These are phyloP conservation scores for Chamaea fasciata DNA, from an alignment of 2,113 vertebrate genomes.

Conservation along the genomic window DNA sequence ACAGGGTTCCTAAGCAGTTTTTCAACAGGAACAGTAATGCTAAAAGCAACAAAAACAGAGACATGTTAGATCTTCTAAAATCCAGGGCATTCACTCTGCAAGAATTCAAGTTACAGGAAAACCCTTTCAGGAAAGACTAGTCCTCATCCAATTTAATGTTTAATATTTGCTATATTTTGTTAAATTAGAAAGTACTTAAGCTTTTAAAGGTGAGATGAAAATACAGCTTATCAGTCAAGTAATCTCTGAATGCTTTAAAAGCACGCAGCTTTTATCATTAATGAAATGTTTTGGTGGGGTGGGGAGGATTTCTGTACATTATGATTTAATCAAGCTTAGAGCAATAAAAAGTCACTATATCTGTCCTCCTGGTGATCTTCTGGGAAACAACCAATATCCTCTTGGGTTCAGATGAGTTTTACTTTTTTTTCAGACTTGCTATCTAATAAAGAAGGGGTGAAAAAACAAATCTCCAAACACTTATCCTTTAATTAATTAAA, in stretches of 20 bases:
- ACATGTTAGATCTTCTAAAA: background rate
- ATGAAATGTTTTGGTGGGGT: background rate
- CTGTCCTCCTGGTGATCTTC: background rate
- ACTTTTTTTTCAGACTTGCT: background rate
- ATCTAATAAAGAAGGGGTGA: background rate
- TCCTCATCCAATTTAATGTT: background rate
- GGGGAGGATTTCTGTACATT: background rate
- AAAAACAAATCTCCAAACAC: background rate
- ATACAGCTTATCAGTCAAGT: background rate
- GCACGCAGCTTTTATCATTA: background rate
- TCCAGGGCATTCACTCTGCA: background rate
- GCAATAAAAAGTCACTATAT: background rate
- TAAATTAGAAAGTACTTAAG: background rate
- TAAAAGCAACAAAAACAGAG: background rate
- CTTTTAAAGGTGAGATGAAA: background rate
- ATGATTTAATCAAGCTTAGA: slow-evolving; percentile 9
- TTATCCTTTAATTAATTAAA: slow-evolving; percentile 22
- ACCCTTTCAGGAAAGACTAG: background rate
- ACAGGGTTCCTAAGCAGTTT: background rate
- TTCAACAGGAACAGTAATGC: background rate
- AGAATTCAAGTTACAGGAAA: background rate
- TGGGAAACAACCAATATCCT: slow-evolving; percentile 26
- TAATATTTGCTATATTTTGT: background rate
- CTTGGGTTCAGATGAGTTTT: slow-evolving; percentile 22
- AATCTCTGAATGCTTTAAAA: background rate